Evolutionary conservation across 2,888 invertebrate species (phyloP), one percentile per base, ranked within the genome.

Genomic region (Ectemnius lituratus): DNA sequence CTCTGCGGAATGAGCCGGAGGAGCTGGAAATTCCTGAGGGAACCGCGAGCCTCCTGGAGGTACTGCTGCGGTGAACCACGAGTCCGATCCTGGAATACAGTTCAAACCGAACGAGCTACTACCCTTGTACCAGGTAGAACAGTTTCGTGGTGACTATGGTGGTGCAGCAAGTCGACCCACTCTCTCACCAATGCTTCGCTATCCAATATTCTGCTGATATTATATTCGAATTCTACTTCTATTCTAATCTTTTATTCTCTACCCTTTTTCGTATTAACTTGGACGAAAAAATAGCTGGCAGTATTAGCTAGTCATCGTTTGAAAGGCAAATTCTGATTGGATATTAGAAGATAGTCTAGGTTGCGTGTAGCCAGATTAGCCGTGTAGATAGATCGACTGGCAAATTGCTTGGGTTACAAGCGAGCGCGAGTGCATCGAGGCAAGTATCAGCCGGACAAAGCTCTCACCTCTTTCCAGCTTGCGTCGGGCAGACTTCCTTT

Each of bases 21-120:
- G 71, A 83, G 91, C 89, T 84, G 90, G 67, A 84, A 77, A 80
- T 86, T 87, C 84, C 87, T 84, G 69, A 85, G 82, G 67, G 84
- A 83, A 73, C 89, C 89, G 49, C 88, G 87, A 83, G 96, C 96
- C 92, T 97, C 96, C 82, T 96, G 92, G 67, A 96, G 93, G 91
- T 97, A 97, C 91, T 95, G 94, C 90, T 97, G 97, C 45, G 95
- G 94, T 66, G 96, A 92, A 45, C 97, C 97, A 11, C 97, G 96
- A 59, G 73, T 78, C 75, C 83, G 81, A 75, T 81, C 79, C 83
- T 0, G 96, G 94, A 80, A 94, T 93, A 91, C 96, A 97, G 81
- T 93, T 94, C 79, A 95, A 94, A 89, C 94, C 94, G 64, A 96
- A 90, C 61, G 91, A 93, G 4, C 93, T 92, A 75, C 94, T 94